Percentiles rank a stretch among this genome's conserved stretches.
Evolutionary conservation across 2,113 vertebrate species (phyloP).

Genomic region (Meles meles): DNA sequence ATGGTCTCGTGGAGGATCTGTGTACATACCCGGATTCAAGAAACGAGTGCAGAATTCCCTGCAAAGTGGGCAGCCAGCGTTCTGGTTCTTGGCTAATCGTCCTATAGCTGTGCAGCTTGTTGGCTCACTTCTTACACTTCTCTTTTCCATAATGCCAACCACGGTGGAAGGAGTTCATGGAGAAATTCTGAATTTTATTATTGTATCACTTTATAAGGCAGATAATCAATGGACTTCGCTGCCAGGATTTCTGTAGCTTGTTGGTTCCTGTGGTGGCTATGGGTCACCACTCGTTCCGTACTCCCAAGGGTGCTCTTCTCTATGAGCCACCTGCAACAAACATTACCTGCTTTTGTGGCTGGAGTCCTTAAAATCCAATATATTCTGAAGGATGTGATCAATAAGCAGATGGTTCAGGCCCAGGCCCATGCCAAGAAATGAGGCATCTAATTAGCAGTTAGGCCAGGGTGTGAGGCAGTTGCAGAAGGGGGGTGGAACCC

Average conservation of each 20-base stretch:
- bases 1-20: background rate
- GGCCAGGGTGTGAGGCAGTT: slow-evolving; percentile 33
- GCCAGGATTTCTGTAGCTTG: background rate
- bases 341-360: slow-evolving; percentile 9
- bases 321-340: background rate
- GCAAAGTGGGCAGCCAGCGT: background rate
- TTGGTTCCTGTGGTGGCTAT: background rate
- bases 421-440: slow-evolving; percentile 1
- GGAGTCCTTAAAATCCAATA: slow-evolving; percentile 31
- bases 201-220: background rate
- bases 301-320: background rate
- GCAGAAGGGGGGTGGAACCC: background rate
- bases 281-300: background rate
- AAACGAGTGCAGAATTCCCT: background rate
- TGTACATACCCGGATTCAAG: background rate
- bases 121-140: background rate
- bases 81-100: background rate
- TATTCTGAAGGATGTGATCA: slow-evolving; percentile 38
- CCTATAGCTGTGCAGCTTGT: background rate
- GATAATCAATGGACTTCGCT: background rate
- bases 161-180: background rate
- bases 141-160: background rate
- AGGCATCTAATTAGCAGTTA: slow-evolving; percentile 66
- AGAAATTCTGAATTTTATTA: background rate
- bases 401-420: slow-evolving; percentile 11